Base-by-base conservation (phyloP, 2,888 invertebrate genomes). In the Andrena fulva region DNA sequence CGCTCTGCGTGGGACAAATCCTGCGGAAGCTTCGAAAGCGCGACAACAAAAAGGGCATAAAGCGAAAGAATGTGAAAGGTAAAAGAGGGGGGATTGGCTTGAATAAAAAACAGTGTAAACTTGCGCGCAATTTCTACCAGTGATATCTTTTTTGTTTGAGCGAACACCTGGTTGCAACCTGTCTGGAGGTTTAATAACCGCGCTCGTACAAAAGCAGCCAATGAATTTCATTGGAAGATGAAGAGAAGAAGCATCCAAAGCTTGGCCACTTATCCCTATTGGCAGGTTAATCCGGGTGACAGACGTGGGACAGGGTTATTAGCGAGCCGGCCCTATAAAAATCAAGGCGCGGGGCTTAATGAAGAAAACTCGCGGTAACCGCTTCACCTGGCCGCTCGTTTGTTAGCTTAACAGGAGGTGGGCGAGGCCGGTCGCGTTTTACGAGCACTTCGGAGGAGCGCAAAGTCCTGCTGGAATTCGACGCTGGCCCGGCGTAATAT, bases 371-470 rank as follows among this genome's bases (percentile, higher is more conserved):
- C 29, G 63, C 42, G 52, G 60, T 48, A 73, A 77, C n/a, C 54
- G 42, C 2, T 6, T 24, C 16, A 3, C 6, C 60, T 33, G 54
- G n/a, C 12, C 31, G 7, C 33, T 67, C 60, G 74, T 56, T 68
- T 24, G 27, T 42, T 2, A 52, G 60, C 2, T 56, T n/a, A 52
- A 35, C 10, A 4, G 35, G 2, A 10, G 7, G 16, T 16, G 10
- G 31, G 8, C 12, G n/a, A 63, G 6, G n/a, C 10, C 16, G 35
- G 29, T 27, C 3, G 7, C 20, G 2, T 72, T 80, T 80, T 80
- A 80, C 80, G 72, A 63, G 20, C 78, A 35, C 50, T 78, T 48
- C 12, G 48, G 1, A 35, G 42, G 80, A 54, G 70, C 29, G 71
- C 29, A 50, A 67, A 67, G 62, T 52, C 54, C 64, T 20, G 63